Conservation (phyloP, 2,888 invertebrate species). For the Epirrhoe alternata region DNA sequence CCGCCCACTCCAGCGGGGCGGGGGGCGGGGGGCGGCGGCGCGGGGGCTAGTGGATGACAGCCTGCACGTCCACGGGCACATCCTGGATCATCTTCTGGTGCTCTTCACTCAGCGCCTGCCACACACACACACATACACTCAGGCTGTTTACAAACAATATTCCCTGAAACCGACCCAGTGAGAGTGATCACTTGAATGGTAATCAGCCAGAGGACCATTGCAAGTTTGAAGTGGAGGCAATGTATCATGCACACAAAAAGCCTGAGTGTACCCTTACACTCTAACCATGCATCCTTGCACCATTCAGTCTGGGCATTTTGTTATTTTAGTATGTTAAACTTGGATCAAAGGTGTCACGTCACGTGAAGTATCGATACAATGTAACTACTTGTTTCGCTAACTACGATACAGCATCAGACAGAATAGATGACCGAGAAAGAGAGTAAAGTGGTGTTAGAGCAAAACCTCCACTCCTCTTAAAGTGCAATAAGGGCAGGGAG, state of each 20-base stretch:
- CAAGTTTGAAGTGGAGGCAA: background rate
- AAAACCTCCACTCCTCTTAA: no score
- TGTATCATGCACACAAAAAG: conserved; percentile 13
- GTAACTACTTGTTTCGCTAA: no score
- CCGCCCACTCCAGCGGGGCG: conserved; percentile 1
- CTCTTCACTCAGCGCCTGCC: conserved; percentile 92
- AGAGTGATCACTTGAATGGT: background rate
- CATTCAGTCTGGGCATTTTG: background rate
- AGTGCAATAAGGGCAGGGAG: no score
- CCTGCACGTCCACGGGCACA: conserved; percentile 67
- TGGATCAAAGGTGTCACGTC: no score
- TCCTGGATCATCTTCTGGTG: conserved; percentile 91
- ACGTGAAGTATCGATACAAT: no score
- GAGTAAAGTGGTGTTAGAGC: no score
- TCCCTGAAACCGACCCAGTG: conserved; percentile 12
- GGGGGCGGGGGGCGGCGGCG: conserved; percentile 9
- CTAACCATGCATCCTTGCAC: conserved; percentile 34
- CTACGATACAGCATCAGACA: no score
- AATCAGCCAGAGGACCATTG: background rate
- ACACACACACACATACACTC: conserved; percentile 55
- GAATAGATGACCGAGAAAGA: no score
- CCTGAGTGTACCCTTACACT: conserved; percentile 53
- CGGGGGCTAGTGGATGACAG: conserved; percentile 67
- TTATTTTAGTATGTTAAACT: no score
- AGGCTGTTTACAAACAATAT: conserved; percentile 23